A percentile compares a stretch with the other conserved stretches of the same genome.
Conservation (phyloP, 2,888 invertebrate genomes). For the Arctia plantaginis region DNA sequence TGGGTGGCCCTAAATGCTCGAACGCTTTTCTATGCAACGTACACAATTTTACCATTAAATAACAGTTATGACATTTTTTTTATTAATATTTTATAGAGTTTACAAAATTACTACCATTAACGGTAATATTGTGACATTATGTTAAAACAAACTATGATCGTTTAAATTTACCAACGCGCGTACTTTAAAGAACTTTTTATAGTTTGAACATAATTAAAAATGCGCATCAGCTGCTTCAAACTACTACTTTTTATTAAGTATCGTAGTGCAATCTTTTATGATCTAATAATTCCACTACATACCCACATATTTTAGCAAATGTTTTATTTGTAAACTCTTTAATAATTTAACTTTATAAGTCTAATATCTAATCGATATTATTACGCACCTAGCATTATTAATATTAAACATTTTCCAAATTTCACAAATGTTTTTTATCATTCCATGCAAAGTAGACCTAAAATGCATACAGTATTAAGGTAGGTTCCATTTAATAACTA, state of each 20-base stretch:
- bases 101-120: not conserved
- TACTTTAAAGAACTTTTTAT: conserved; percentile 4
- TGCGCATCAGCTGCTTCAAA: conserved; percentile 2
- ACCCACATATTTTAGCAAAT: not conserved
- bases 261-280: not conserved
- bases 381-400: too few relatives aligned
- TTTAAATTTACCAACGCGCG: not conserved
- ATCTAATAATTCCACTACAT: not conserved
- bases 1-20: conserved; percentile 65
- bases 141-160: not conserved
- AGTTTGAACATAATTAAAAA: not conserved
- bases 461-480: too few relatives aligned
- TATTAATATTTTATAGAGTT: conserved; percentile 1
- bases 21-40: conserved; percentile 38
- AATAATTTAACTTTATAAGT: not conserved
- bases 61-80: conserved; percentile 25
- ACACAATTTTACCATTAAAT: conserved; percentile 26
- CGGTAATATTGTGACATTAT: conserved; percentile 5
- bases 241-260: not conserved
- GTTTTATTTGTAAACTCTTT: not conserved
- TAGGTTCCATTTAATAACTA: too few relatives aligned
- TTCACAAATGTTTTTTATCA: too few relatives aligned
- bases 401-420: too few relatives aligned
- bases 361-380: not conserved
- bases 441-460: too few relatives aligned